phyloP scores from a whole-genome alignment of 2,888 invertebrate species.

The Amaurobius ferox region DNA sequence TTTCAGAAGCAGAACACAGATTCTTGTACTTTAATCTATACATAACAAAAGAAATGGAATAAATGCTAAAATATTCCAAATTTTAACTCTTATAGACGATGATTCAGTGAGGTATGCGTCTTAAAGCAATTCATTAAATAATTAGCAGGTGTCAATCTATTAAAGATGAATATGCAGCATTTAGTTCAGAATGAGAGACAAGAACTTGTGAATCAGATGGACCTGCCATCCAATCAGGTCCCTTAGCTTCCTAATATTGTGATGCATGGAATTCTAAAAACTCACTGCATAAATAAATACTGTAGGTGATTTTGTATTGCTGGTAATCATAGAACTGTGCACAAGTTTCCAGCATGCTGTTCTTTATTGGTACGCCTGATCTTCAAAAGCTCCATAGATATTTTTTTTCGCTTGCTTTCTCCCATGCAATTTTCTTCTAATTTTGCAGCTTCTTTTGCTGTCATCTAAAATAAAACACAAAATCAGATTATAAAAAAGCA shows the following conservation, averaged over 20 bases:
- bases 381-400: slow-evolving; percentile 18
- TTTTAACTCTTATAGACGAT: no score
- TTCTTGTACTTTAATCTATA: no score
- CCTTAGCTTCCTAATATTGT: not conserved
- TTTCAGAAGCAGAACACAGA: no score
- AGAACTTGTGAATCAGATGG: not conserved
- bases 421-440: slow-evolving; percentile 26
- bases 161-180: no score
- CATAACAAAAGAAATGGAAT: no score
- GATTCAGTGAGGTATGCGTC: no score
- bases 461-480: slow-evolving; percentile 44
- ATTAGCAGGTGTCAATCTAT: no score
- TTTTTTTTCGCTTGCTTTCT: slow-evolving; percentile 38
- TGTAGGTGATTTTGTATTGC: not conserved
- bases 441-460: slow-evolving; percentile 22
- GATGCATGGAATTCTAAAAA: slow-evolving; percentile 25
- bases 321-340: slow-evolving; percentile 48
- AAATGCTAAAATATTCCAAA: no score
- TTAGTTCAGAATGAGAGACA: no score
- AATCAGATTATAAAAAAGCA: slow-evolving; percentile 32
- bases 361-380: slow-evolving; percentile 49
- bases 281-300: slow-evolving; percentile 45
- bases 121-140: no score
- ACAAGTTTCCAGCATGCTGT: slow-evolving; percentile 40
- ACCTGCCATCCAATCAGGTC: slow-evolving; percentile 34